Percentiles rank a stretch among this genome's conserved stretches.
These are phyloP conservation scores for Ennomos fuscantarius DNA, from an alignment of 2,888 invertebrate genomes.

Conservation along the genomic window DNA sequence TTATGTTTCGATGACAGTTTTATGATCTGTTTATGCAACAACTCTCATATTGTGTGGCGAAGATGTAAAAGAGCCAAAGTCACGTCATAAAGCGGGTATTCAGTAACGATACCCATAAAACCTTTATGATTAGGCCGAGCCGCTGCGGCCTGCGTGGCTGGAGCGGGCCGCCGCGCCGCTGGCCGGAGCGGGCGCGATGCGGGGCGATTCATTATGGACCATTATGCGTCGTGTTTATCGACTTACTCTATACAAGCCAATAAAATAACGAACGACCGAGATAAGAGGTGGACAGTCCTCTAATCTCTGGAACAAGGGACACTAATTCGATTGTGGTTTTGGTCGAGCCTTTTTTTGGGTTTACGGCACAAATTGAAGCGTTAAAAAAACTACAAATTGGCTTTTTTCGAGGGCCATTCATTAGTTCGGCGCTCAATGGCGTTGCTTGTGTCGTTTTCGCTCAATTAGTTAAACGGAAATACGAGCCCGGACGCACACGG, in stretches of 20 bases:
- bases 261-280: conserved; percentile 85
- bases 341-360: conserved; percentile 79
- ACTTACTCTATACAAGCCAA: conserved; percentile 83
- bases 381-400: conserved; percentile 85
- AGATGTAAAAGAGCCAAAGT: conserved; percentile 44
- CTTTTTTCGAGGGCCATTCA: conserved; percentile 80
- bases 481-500: conserved; percentile 52
- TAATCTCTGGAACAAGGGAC: conserved; percentile 85
- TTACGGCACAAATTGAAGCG: conserved; percentile 84
- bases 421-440: conserved; percentile 79
- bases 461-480: conserved; percentile 84
- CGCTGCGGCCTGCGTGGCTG: conserved; percentile 5
- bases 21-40: conserved; percentile 61
- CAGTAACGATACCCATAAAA: conserved; percentile 79
- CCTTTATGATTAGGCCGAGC: conserved; percentile 80
- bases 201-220: conserved; percentile 84
- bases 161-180: conserved; percentile 6
- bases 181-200: conserved; percentile 18
- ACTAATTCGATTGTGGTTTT: conserved; percentile 86
- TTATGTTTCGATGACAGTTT: conserved; percentile 50
- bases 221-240: conserved; percentile 85
- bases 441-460: conserved; percentile 81
- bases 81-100: conserved; percentile 68
- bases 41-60: conserved; percentile 49
- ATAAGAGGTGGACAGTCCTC: conserved; percentile 83